Conservation (phyloP, 2,888 invertebrate genomes). For the Andrena minutula region DNA sequence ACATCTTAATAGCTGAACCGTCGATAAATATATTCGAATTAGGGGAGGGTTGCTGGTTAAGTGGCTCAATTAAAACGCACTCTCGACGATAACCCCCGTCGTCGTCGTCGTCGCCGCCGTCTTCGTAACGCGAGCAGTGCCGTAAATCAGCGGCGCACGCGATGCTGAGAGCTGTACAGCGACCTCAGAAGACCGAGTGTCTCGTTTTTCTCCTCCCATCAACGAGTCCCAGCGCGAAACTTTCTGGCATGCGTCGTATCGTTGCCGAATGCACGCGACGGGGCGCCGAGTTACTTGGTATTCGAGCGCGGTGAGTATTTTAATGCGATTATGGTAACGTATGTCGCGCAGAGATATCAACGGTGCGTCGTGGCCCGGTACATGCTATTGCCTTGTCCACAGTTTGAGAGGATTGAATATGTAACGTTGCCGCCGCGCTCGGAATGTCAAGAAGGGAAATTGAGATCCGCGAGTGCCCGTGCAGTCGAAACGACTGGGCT, state of each 20-base stretch:
- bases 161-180: slow-evolving; percentile 8
- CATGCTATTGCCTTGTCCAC: slow-evolving; percentile 55
- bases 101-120: slow-evolving; percentile 43
- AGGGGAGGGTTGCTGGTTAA: slow-evolving; percentile 50
- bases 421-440: slow-evolving; percentile 39
- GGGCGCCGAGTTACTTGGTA: slow-evolving; percentile 41
- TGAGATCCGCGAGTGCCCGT: slow-evolving; percentile 13
- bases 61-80: slow-evolving; percentile 66
- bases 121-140: slow-evolving; percentile 1
- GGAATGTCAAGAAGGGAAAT: slow-evolving; percentile 53
- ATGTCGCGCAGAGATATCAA: slow-evolving; percentile 58
- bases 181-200: no score
- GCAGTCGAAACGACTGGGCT: background rate
- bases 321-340: slow-evolving; percentile 65
- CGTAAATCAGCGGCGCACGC: slow-evolving; percentile 43
- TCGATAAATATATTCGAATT: slow-evolving; percentile 65
- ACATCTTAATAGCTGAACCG: slow-evolving; percentile 71
- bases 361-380: slow-evolving; percentile 37
- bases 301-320: slow-evolving; percentile 51
- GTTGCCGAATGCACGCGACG: slow-evolving; percentile 38
- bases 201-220: background rate
- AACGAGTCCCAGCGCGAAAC: background rate
- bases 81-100: slow-evolving; percentile 48
- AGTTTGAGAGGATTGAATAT: slow-evolving; percentile 58
- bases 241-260: slow-evolving; percentile 4